Evolutionary conservation across 1,140 invertebrate species (phyloP).

Genomic region (Eubasilissa regina): DNA sequence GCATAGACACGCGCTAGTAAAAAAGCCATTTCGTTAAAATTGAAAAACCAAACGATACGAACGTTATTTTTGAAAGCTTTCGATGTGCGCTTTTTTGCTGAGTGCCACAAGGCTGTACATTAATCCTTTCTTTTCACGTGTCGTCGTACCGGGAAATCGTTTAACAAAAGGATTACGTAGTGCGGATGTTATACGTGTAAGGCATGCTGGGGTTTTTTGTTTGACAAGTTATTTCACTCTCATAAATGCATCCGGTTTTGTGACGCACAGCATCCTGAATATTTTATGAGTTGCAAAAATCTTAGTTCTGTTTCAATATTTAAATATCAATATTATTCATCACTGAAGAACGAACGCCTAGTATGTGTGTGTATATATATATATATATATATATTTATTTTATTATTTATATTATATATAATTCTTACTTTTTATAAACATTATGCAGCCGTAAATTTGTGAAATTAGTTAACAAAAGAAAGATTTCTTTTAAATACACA

Average conservation of each 20-base stretch:
- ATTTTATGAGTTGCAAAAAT: slow-evolving; percentile 2
- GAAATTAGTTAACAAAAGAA: no score
- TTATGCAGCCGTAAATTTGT: no score
- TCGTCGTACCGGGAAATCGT: slow-evolving; percentile 3
- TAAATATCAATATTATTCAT: not conserved
- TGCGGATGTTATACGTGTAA: not conserved
- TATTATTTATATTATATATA: no score
- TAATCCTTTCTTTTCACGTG: not conserved
- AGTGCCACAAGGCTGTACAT: not conserved
- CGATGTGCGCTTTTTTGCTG: not conserved
- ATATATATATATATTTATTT: no score
- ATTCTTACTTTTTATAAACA: no score
- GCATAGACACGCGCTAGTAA: slow-evolving; percentile 3
- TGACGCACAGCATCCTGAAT: slow-evolving; percentile 9
- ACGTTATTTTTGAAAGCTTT: not conserved
- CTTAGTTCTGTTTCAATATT: not conserved
- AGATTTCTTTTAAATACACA: no score
- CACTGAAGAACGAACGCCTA: no score
- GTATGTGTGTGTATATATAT: no score
- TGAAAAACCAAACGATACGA: not conserved
- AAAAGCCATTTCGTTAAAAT: not conserved
- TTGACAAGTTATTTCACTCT: slow-evolving; percentile 17
- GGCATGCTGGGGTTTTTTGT: slow-evolving; percentile 3
- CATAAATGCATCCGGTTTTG: slow-evolving; percentile 13
- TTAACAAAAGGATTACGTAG: slow-evolving; percentile 13